Conservation (phyloP, 1,140 invertebrate genomes). For the Triops longicaudatus region DNA sequence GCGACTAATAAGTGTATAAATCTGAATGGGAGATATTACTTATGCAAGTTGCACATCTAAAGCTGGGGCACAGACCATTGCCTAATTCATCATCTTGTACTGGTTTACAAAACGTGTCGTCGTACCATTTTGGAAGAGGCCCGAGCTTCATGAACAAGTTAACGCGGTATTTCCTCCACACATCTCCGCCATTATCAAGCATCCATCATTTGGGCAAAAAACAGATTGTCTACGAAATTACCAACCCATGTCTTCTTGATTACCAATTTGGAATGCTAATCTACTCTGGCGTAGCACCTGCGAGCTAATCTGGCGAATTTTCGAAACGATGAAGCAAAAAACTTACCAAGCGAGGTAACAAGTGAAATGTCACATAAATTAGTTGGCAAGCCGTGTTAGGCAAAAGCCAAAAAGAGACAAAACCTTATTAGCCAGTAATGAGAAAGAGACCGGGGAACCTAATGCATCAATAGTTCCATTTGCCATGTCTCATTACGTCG, state of each 20-base stretch:
- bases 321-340: neutral
- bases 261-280: constrained; percentile 6
- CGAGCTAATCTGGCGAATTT: neutral
- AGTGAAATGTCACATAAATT: neutral
- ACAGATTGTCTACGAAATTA: neutral
- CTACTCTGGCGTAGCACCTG: neutral
- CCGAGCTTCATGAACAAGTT: neutral
- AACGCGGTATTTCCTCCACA: neutral
- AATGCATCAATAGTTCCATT: constrained; percentile 6
- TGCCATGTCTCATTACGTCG: constrained; percentile 14
- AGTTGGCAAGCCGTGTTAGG: neutral
- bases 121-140: neutral
- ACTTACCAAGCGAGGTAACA: neutral
- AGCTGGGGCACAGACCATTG: neutral
- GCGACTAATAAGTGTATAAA: neutral
- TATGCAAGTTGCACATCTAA: neutral
- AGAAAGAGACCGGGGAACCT: neutral
- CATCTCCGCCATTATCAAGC: constrained; percentile 6
- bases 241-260: neutral
- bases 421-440: neutral
- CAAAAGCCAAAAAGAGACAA: neutral
- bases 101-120: neutral
- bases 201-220: constrained; percentile 1
- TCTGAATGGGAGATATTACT: neutral
- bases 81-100: neutral